Percentiles rank a stretch among this genome's conserved stretches.
Evolutionary conservation across 2,888 invertebrate species (phyloP).

Genomic region (Cynaeus angustus): DNA sequence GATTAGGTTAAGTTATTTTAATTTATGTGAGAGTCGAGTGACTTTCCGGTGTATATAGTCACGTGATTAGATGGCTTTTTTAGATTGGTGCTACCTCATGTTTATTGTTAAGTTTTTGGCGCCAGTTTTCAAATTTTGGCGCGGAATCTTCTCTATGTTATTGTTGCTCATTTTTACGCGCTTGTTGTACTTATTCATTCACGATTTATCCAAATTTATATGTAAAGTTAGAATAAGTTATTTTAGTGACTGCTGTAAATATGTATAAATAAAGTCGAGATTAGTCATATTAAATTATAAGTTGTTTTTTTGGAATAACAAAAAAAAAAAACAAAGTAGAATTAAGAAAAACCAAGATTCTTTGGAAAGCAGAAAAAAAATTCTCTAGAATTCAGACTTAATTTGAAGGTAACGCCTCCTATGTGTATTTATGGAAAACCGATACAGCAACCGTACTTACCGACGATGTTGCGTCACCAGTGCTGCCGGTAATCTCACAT

Average conservation of each 20-base stretch:
- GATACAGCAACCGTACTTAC: no score
- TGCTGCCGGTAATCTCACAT: no score
- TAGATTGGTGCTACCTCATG: slow-evolving; percentile 43
- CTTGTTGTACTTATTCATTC: slow-evolving; percentile 23
- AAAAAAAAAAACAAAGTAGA: no score
- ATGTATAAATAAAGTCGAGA: slow-evolving; percentile 34
- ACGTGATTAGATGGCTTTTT: slow-evolving; percentile 35
- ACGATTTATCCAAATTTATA: neutral
- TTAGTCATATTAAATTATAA: neutral
- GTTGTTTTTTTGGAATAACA: no score
- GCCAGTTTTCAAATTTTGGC: slow-evolving; percentile 9
- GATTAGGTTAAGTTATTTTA: slow-evolving; percentile 33
- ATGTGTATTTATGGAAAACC: no score
- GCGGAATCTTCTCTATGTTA: slow-evolving; percentile 15
- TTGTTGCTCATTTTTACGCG: slow-evolving; percentile 3
- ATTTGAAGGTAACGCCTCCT: no score
- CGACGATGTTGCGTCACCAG: no score
- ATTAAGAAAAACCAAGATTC: no score
- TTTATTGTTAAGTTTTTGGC: slow-evolving; percentile 36
- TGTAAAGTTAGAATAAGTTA: slow-evolving; percentile 24
- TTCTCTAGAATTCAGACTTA: no score
- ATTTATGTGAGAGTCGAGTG: slow-evolving; percentile 30
- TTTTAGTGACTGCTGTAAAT: slow-evolving; percentile 20
- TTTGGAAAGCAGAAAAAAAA: no score
- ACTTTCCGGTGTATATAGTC: slow-evolving; percentile 31